Evolutionary conservation across 2,888 invertebrate genomes (phyloP).

Genomic region (Mesopsocus fuscifrons): DNA sequence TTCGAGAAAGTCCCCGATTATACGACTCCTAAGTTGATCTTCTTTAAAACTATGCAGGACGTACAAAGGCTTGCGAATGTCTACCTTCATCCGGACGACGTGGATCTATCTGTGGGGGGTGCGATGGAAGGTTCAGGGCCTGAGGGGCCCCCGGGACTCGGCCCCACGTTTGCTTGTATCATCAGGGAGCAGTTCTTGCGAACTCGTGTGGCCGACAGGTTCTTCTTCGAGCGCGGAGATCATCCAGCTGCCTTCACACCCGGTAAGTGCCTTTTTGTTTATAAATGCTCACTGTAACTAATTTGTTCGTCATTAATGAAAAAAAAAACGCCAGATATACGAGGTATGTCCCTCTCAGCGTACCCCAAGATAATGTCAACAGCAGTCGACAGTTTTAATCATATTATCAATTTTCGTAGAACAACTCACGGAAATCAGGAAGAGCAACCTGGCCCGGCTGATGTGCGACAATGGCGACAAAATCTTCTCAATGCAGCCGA

Average conservation of each 20-base stretch:
- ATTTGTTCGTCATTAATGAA: too few relatives aligned
- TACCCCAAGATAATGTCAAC: too few relatives aligned
- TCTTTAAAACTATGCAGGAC: conserved; percentile 33
- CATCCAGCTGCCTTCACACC: conserved; percentile 39
- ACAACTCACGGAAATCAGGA: conserved; percentile 60
- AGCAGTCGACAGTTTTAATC: too few relatives aligned
- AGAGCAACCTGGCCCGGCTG: conserved; percentile 53
- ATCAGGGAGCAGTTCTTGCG: conserved; percentile 73
- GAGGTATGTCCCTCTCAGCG: too few relatives aligned
- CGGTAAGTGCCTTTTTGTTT: conserved; percentile 24
- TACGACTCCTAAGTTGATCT: too few relatives aligned
- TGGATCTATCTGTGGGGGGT: conserved; percentile 73
- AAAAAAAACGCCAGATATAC: too few relatives aligned
- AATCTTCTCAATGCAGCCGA: conserved; percentile 42
- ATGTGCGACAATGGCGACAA: conserved; percentile 63
- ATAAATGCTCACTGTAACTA: background rate
- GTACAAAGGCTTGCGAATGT: conserved; percentile 43
- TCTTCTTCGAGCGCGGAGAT: conserved; percentile 58
- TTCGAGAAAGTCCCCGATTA: too few relatives aligned
- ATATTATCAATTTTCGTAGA: conserved; percentile 21
- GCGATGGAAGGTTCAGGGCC: conserved; percentile 57
- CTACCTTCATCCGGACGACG: conserved; percentile 57
- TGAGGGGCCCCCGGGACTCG: conserved; percentile 66
- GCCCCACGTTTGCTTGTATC: conserved; percentile 78
- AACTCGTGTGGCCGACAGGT: conserved; percentile 69